Evolutionary conservation across 2,888 invertebrate genomes (phyloP).

Genomic region (Cistogaster globosa): DNA sequence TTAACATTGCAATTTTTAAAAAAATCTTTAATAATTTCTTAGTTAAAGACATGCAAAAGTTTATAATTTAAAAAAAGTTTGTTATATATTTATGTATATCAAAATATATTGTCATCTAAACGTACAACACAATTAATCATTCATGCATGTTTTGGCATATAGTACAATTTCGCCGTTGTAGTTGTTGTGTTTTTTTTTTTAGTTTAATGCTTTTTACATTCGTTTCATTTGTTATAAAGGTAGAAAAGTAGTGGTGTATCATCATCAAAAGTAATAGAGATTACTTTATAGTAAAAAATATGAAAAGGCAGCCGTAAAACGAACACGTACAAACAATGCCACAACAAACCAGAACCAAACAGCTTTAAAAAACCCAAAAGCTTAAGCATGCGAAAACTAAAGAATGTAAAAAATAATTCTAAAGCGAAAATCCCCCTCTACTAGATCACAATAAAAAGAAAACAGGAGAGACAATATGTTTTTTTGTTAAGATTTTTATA

Average conservation of each 20-base stretch:
- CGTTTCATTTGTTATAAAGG: constrained; percentile 57
- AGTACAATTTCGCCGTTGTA: constrained; percentile 14
- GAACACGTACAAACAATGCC: constrained; percentile 69
- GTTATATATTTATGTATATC: constrained; percentile 49
- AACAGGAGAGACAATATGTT: constrained; percentile 54
- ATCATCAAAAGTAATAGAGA: constrained; percentile 66
- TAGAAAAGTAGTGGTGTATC: constrained; percentile 48
- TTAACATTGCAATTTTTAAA: not conserved
- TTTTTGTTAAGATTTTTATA: constrained; percentile 24
- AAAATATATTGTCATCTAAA: constrained; percentile 66
- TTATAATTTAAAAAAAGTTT: constrained; percentile 32
- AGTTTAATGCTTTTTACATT: constrained; percentile 36
- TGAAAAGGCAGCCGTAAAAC: constrained; percentile 69
- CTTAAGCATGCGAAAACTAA: constrained; percentile 68
- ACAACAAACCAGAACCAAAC: constrained; percentile 63
- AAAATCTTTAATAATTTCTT: not conserved
- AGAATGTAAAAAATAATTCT: constrained; percentile 50
- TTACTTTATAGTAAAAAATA: constrained; percentile 61
- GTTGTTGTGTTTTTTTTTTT: not conserved
- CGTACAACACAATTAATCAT: constrained; percentile 68
- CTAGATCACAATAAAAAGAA: constrained; percentile 44
- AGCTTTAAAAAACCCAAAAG: constrained; percentile 60
- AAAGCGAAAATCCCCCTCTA: constrained; percentile 42
- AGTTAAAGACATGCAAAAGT: constrained; percentile 3
- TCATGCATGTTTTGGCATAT: constrained; percentile 63